Base-by-base conservation (phyloP, 1,140 invertebrate genomes). In the Eueides isabella region DNA sequence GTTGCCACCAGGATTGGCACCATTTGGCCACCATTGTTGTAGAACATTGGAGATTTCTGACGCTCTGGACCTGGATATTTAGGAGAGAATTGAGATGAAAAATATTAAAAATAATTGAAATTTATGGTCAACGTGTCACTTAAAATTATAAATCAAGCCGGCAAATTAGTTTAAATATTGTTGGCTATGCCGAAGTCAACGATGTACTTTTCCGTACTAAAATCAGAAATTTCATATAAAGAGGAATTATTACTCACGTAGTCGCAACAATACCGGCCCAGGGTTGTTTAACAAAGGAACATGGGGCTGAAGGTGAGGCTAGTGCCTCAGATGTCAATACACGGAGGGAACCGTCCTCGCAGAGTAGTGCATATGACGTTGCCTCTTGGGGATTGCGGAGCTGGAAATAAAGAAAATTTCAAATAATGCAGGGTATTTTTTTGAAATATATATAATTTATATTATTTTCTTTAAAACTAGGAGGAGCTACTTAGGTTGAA, bases 261-360 rank as follows among this genome's bases (percentile, higher is more conserved):
- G 86, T 89, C n/a, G 94, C 88, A 0, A 95, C 86, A 2, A 96
- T 79, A 0, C 93, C 85, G 14, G 88, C 85, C 94, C 95, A 95
- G 6, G 95, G 95, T 82, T 96, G 95, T 38, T 88, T 90, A 1
- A 95, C 88, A 94, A 95, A 95, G 19, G 93, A 77, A 79, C 95
- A 96, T 11, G 95, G 94, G 0, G 89, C 71, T 5, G 81, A 81
- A 5, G 79, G 29, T 0, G 30, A 62, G 9, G 65, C 65, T 14
- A 87, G 48, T 0, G 67, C 64, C 0, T 78, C 74, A 0, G 74
- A 61, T 11, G 89, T 87, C 5, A 95, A 79, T 0, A 90, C 76
- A 1, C 82, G 71, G 0, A 94, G 77, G 1, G 92, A 93, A 5
- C 96, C 96, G 87, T 97, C 94, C n/a, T 95, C 94, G 88, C 97